Evolutionary conservation across 2,888 invertebrate species (phyloP).

Genomic region (Smittia aterrima): DNA sequence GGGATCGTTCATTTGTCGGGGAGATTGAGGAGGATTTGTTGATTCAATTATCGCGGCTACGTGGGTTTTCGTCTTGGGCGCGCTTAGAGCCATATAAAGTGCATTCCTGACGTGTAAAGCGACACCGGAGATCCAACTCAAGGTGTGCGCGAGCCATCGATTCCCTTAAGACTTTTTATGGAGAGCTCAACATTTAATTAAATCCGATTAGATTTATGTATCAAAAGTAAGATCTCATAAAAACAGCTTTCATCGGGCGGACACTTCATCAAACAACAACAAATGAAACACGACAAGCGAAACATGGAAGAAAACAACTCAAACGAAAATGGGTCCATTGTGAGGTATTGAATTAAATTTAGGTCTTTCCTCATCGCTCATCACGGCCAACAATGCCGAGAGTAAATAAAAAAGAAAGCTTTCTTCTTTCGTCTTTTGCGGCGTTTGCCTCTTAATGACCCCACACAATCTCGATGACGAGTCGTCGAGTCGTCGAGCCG

Average conservation of each 20-base stretch:
- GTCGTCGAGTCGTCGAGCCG: no score
- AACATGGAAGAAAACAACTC: no score
- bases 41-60: not conserved
- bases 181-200: no score
- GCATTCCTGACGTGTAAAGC: not conserved
- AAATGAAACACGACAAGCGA: no score
- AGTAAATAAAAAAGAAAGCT: not conserved
- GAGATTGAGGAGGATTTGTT: not conserved
- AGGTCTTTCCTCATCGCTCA: not conserved
- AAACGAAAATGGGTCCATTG: not conserved
- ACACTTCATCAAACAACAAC: no score
- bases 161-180: no score
- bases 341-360: not conserved
- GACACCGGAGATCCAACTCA: not conserved
- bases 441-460: not conserved
- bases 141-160: not conserved
- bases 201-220: no score
- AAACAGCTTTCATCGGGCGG: no score
- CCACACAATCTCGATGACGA: no score
- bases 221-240: no score
- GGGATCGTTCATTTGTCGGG: not conserved
- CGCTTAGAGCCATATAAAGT: not conserved
- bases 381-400: not conserved
- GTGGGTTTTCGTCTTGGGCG: not conserved
- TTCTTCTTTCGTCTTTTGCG: not conserved